Conservation (phyloP, 2,113 vertebrate genomes). For the Tricholaema leucomelas region DNA sequence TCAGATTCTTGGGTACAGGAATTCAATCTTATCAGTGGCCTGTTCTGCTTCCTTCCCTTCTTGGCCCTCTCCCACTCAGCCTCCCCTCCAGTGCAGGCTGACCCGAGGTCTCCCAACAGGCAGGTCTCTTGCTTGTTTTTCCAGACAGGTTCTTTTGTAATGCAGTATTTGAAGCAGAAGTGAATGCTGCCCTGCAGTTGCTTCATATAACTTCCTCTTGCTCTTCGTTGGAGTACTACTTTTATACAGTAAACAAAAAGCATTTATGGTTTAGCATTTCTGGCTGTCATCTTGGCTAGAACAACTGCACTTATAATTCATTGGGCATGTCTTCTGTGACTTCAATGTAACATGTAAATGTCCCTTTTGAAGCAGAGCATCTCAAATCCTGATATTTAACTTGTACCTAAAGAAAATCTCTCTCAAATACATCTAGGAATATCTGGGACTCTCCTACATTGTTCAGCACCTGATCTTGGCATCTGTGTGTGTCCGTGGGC, state of each 20-base stretch:
- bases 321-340: background rate
- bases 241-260: background rate
- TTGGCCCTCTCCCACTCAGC: background rate
- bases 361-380: background rate
- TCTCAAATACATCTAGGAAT: background rate
- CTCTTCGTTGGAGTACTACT: accelerated
- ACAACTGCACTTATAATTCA: background rate
- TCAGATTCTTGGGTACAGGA: background rate
- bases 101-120: background rate
- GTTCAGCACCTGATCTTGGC: background rate
- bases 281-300: background rate
- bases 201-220: accelerated
- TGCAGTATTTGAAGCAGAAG: background rate
- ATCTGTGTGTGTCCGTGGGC: background rate
- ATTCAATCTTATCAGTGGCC: background rate
- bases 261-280: background rate
- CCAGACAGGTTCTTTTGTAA: background rate
- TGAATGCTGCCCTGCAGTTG: background rate
- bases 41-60: background rate
- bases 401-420: background rate
- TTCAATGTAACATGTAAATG: background rate
- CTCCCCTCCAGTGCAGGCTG: background rate
- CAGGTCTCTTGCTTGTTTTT: background rate
- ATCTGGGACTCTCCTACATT: background rate
- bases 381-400: background rate